phyloP scores from a whole-genome alignment of 2,113 vertebrate species.

The Dryoscopus gambensis region DNA sequence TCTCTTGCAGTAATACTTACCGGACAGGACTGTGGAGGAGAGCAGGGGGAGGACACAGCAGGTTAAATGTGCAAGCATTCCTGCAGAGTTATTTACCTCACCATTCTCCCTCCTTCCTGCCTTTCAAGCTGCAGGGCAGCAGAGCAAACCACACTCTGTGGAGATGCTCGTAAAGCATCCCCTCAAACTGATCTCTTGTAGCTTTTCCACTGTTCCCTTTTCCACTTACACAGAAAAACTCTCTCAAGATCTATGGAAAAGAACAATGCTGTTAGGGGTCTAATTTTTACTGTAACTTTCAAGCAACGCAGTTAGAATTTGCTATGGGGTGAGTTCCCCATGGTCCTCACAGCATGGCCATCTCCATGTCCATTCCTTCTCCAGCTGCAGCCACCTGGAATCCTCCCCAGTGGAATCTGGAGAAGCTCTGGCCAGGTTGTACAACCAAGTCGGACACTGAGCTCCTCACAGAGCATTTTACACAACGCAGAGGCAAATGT shows the following conservation, averaged over 20 bases:
- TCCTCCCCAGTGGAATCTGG: background rate
- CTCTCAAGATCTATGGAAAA: background rate
- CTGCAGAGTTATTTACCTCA: background rate
- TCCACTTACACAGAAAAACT: background rate
- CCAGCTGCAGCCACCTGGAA: background rate
- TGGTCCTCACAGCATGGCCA: background rate
- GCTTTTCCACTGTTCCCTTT: background rate
- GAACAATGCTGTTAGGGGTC: background rate
- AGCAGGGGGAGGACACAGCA: background rate
- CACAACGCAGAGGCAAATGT: background rate
- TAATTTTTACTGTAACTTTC: background rate
- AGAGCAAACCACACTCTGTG: background rate
- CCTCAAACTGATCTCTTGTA: background rate
- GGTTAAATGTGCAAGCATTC: background rate
- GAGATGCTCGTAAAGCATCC: background rate
- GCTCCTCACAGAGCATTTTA: background rate
- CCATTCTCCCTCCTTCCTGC: background rate
- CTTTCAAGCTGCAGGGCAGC: background rate
- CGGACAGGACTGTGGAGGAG: background rate
- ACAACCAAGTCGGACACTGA: rapidly evolving
- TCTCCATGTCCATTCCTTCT: background rate
- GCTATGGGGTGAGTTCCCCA: rapidly evolving
- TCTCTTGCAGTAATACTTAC: background rate
- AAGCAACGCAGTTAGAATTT: background rate
- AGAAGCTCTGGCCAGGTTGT: background rate